phyloP scores from a whole-genome alignment of 2,797 vertebrate species.

The Enteromius anoplus region DNA sequence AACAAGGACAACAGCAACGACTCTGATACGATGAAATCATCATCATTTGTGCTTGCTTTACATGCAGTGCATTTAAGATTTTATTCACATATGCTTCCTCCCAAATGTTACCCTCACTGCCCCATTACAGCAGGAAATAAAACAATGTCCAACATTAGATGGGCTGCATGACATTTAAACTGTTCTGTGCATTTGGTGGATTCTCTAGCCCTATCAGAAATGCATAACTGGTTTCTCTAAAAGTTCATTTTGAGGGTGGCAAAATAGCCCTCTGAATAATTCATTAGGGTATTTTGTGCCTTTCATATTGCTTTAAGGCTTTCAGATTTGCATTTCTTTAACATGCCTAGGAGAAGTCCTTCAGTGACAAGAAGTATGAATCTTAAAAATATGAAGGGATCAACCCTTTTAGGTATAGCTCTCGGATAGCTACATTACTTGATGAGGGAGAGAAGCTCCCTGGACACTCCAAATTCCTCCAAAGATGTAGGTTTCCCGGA shows the following conservation, averaged over 20 bases:
- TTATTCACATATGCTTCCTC: conserved; percentile 23
- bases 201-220: conserved; percentile 64
- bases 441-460: conserved; percentile 45
- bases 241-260: conserved; percentile 67
- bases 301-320: conserved; percentile 68
- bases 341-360: conserved; percentile 61
- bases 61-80: conserved; percentile 22
- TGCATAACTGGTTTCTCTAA: conserved; percentile 64
- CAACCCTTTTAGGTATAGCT: conserved; percentile 52
- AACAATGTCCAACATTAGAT: conserved; percentile 50
- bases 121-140: conserved; percentile 38
- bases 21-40: conserved; percentile 29
- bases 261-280: conserved; percentile 68
- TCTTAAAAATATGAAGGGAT: conserved; percentile 63
- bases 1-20: conserved; percentile 48
- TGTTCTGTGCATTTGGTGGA: conserved; percentile 48
- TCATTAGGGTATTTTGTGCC: conserved; percentile 63
- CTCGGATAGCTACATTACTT: conserved; percentile 49
- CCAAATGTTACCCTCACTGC: conserved; percentile 19
- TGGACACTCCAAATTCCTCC: conserved; percentile 31
- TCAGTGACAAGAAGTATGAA: conserved; percentile 63
- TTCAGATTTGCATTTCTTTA: conserved; percentile 64
- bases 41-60: conserved; percentile 11
- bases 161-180: conserved; percentile 51
- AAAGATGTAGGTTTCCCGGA: conserved; percentile 38